Evolutionary conservation across 1,140 invertebrate species (phyloP).

Genomic region (Habropoda laboriosa): DNA sequence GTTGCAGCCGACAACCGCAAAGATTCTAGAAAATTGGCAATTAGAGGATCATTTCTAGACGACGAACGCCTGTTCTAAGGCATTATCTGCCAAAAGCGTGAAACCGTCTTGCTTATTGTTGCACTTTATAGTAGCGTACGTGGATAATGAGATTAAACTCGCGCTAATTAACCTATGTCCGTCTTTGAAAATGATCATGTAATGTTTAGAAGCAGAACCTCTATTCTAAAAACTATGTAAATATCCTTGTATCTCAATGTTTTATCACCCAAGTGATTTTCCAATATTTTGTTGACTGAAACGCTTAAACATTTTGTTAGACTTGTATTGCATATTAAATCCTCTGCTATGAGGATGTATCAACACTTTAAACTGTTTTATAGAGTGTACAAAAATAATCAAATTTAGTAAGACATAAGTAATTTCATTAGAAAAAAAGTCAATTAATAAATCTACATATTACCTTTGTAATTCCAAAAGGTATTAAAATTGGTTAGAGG

Average conservation of each 20-base stretch:
- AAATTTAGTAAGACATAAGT: too few relatives aligned
- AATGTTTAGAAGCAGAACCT: background rate
- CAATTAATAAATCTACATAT: too few relatives aligned
- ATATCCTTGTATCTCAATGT: background rate
- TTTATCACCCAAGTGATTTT: background rate
- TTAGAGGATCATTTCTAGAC: constrained; percentile 22
- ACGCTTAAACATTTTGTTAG: background rate
- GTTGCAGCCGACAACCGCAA: constrained; percentile 23
- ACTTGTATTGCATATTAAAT: too few relatives aligned
- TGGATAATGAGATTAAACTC: background rate
- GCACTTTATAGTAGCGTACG: background rate
- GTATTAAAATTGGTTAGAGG: too few relatives aligned
- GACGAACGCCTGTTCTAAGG: background rate
- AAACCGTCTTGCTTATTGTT: background rate
- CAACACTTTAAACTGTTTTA: too few relatives aligned
- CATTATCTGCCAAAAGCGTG: background rate
- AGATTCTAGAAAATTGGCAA: constrained; percentile 51
- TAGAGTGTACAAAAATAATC: too few relatives aligned
- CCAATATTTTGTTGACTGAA: background rate
- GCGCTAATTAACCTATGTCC: background rate
- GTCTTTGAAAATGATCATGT: background rate
- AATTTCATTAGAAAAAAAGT: too few relatives aligned
- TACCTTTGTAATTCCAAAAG: too few relatives aligned
- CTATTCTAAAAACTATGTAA: background rate
- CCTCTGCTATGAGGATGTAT: too few relatives aligned